Percentiles rank a stretch among this genome's conserved stretches.
Conservation (phyloP, 2,113 vertebrate species). For the Cyphotilapia sp. region DNA sequence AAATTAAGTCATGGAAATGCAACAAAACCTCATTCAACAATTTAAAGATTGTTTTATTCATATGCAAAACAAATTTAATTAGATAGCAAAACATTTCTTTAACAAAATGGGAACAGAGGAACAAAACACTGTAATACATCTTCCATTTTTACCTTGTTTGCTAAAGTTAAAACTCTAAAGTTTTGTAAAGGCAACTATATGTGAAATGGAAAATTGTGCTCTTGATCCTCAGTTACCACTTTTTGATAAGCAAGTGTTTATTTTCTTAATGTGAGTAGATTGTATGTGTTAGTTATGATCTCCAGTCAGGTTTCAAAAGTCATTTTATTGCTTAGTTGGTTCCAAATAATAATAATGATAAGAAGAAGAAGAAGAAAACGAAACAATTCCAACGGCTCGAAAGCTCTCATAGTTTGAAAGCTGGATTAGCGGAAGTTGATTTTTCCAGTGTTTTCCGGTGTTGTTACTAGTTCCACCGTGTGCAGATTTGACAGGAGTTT, state of each 20-base stretch:
- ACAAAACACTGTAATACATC: neutral
- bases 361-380: neutral
- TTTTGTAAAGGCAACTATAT: neutral
- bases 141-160: neutral
- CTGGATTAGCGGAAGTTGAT: fast-evolving
- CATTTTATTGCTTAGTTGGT: neutral
- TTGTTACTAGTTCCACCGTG: neutral
- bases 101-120: neutral
- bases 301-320: neutral
- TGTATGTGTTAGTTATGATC: neutral
- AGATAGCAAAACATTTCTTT: neutral
- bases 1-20: neutral
- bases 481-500: neutral
- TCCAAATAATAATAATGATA: neutral
- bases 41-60: neutral
- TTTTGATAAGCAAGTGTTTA: neutral
- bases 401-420: neutral
- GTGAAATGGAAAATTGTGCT: neutral
- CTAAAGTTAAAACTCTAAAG: neutral
- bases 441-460: neutral
- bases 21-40: neutral
- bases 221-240: neutral
- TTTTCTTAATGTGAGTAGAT: neutral
- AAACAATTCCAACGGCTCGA: neutral
- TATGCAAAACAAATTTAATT: neutral